Conservation (phyloP, 2,113 vertebrate genomes). For the Zootoca vivipara region DNA sequence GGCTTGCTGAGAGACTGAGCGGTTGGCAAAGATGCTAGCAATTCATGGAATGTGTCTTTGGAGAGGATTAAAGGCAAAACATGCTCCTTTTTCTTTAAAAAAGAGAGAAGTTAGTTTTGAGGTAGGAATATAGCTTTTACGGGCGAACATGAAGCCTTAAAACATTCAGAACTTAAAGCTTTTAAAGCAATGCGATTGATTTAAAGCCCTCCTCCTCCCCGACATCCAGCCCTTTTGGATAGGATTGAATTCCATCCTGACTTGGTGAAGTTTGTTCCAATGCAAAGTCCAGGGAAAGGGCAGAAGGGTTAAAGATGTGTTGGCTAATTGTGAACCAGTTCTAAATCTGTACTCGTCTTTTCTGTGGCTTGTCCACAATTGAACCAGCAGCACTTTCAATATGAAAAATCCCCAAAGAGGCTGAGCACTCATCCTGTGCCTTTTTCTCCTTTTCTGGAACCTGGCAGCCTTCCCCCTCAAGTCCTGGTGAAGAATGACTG, state of each 20-base stretch:
- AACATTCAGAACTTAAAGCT: slow-evolving; percentile 44
- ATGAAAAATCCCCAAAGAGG: not conserved
- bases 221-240: slow-evolving; percentile 28
- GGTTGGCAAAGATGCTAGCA: slow-evolving; percentile 76
- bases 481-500: not conserved
- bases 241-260: slow-evolving; percentile 70
- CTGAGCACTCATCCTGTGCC: not conserved
- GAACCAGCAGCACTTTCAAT: slow-evolving; percentile 32
- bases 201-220: not conserved
- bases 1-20: slow-evolving; percentile 67
- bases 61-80: slow-evolving; percentile 76
- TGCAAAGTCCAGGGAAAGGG: slow-evolving; percentile 65
- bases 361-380: slow-evolving; percentile 46
- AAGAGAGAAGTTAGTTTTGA: slow-evolving; percentile 53
- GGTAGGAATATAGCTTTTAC: slow-evolving; percentile 64
- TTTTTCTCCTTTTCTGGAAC: not conserved
- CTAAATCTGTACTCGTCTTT: slow-evolving; percentile 43
- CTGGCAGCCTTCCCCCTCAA: not conserved
- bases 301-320: slow-evolving; percentile 45
- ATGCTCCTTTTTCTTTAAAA: slow-evolving; percentile 66
- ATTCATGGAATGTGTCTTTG: slow-evolving; percentile 83
- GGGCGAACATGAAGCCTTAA: slow-evolving; percentile 58
- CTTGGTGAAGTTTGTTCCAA: slow-evolving; percentile 71
- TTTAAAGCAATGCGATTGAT: slow-evolving; percentile 47
- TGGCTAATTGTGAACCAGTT: slow-evolving; percentile 53